phyloP scores from a whole-genome alignment of 2,113 vertebrate species.

The Trichomycterus rosablanca region DNA sequence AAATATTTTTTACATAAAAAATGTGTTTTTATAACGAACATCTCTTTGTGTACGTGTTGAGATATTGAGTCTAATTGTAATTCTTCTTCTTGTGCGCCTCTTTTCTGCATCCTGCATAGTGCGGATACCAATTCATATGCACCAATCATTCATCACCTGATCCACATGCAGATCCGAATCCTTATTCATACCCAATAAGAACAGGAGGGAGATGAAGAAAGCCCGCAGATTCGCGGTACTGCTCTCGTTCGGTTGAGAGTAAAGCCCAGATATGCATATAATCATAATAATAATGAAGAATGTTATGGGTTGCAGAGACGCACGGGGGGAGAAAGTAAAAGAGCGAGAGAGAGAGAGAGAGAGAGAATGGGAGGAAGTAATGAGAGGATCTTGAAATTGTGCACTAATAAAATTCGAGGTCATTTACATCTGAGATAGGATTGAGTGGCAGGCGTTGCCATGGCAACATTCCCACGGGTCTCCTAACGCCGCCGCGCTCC shows the following conservation, averaged over 20 bases:
- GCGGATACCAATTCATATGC: no score
- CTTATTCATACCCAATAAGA: constrained; percentile 29
- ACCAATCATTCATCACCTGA: constrained; percentile 31
- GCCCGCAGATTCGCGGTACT: constrained; percentile 48
- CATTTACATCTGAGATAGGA: constrained; percentile 61
- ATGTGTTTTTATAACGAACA: no score
- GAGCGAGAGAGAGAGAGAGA: constrained; percentile 20
- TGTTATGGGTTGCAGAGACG: constrained; percentile 31
- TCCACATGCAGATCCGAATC: constrained; percentile 35
- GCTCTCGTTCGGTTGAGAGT: constrained; percentile 43
- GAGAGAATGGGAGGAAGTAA: constrained; percentile 33
- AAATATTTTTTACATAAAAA: no score
- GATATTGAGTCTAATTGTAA: no score
- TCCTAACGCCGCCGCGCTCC: constrained; percentile 41
- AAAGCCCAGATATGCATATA: constrained; percentile 47
- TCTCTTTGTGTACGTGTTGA: no score
- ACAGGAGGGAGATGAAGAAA: constrained; percentile 43
- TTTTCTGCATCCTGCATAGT: no score
- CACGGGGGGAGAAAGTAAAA: constrained; percentile 17
- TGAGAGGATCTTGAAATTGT: constrained; percentile 54
- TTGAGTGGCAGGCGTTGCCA: constrained; percentile 60
- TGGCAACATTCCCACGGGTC: constrained; percentile 58
- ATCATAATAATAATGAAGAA: constrained; percentile 45
- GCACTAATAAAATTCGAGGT: constrained; percentile 61
- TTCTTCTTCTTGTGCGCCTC: no score